Conservation (phyloP, 1,140 invertebrate genomes). For the Brachionus plicatilis region DNA sequence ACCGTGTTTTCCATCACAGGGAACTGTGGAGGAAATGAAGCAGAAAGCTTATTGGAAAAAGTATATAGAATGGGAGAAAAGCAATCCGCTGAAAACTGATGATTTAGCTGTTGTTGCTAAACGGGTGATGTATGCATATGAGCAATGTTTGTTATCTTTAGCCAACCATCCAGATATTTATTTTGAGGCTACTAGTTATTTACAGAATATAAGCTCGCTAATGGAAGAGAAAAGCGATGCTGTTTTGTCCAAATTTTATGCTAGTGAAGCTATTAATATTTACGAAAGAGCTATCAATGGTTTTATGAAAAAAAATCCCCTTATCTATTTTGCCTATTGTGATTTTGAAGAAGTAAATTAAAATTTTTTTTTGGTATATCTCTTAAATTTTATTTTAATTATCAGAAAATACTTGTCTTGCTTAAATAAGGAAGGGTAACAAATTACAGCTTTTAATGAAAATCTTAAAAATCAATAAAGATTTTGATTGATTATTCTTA, state of each 20-base stretch:
- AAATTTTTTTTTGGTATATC: no score
- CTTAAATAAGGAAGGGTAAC: no score
- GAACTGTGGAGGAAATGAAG: constrained; percentile 71
- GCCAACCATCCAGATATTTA: constrained; percentile 97
- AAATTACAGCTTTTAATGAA: no score
- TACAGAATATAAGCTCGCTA: not conserved
- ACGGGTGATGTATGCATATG: constrained; percentile 87
- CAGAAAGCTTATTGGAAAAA: constrained; percentile 88
- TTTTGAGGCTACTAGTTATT: constrained; percentile 51
- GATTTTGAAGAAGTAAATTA: constrained; percentile 82
- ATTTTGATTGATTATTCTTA: no score
- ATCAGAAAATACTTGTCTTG: no score
- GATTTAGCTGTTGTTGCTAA: constrained; percentile 85
- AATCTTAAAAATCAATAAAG: no score
- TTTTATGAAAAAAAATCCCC: constrained; percentile 79
- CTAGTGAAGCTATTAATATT: constrained; percentile 84
- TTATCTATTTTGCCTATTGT: constrained; percentile 94
- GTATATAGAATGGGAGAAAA: constrained; percentile 93
- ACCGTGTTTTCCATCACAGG: constrained; percentile 65
- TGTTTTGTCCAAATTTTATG: constrained; percentile 73
- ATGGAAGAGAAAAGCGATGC: constrained; percentile 37
- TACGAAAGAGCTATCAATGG: constrained; percentile 78
- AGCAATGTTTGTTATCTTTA: constrained; percentile 89
- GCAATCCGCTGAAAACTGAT: constrained; percentile 88
- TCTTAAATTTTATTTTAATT: no score